Base-by-base conservation (phyloP, 2,888 invertebrate genomes). In the Cyclophora punctaria region DNA sequence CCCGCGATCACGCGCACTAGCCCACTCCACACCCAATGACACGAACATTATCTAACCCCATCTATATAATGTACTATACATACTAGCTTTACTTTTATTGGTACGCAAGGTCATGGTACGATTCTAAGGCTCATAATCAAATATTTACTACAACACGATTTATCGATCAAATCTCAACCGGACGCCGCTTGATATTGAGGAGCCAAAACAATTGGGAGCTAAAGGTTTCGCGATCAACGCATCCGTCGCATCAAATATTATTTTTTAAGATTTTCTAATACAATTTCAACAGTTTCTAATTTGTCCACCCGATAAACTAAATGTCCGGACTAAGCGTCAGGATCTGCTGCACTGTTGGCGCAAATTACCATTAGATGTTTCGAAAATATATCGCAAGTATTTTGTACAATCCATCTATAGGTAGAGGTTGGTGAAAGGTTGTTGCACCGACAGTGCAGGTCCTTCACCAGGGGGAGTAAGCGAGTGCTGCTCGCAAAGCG, bases 401-500 rank as follows among this genome's bases (percentile, higher is more conserved):
- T 20, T 20, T 20, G 20, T 48, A 45, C 52, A 56, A 50, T 51
- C 20, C 43, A 35, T 7, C 47, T 49, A 53, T 48, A 46, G 33
- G 35, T 49, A 50, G 49, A 50, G 48, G 54, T 20, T 20, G 20
- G 2, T 20, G 20, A 20, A 20, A 20, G 20, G 20, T 20, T 20
- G 20, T 75, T 69, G 78, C 79, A 78, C 75, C 73, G 64, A 81
- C 78, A 80, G 74, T 75, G 79, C 69, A 81, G 74, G 64, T 67
- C 74, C 71, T 75, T 76, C 73, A 80, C 77, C 78, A 75, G 70
- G 70, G 77, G 77, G 71, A 69, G 64, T 58, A 87, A 87, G 87
- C 86, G 84, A 84, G 87, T 83, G 86, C 79, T 82, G 84, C 79
- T 81, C 81, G 79, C 80, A 68, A 84, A 83, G 87, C 84, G 75